A percentile compares a stretch with the other conserved stretches of the same genome.
phyloP scores from a whole-genome alignment of 1,140 invertebrate genomes.

The Colletes gigas region DNA sequence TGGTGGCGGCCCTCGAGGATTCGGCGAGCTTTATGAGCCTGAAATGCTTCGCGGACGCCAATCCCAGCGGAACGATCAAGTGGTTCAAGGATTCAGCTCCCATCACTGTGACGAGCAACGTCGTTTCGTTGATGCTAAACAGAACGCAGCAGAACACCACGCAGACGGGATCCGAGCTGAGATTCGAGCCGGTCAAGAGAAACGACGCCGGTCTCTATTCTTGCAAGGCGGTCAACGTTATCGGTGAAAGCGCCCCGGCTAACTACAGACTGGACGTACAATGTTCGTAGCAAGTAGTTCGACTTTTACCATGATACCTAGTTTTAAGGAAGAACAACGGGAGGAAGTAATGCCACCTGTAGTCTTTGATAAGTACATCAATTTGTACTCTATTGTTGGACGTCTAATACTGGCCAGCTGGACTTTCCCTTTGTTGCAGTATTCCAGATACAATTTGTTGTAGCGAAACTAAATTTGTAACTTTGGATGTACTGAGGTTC shows the following conservation, averaged over 20 bases:
- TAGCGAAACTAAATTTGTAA: too few relatives aligned
- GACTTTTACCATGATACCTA: constrained; percentile 33
- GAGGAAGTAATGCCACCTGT: neutral
- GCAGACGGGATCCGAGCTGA: constrained; percentile 82
- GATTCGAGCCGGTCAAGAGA: constrained; percentile 85
- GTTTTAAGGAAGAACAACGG: neutral
- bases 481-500: too few relatives aligned
- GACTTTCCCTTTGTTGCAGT: neutral
- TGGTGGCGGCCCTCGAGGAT: constrained; percentile 71
- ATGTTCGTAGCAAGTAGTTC: constrained; percentile 82
- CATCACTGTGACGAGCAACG: constrained; percentile 50
- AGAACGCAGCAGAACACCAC: constrained; percentile 65
- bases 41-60: constrained; percentile 90
- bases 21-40: constrained; percentile 85
- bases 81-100: constrained; percentile 85
- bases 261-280: constrained; percentile 92
- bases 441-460: neutral
- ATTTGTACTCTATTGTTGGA: neutral
- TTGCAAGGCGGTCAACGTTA: constrained; percentile 90
- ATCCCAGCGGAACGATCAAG: constrained; percentile 90
- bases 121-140: constrained; percentile 56
- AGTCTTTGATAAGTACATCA: constrained; percentile 1
- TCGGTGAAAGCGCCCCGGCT: constrained; percentile 89
- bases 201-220: constrained; percentile 88
- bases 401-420: neutral